Evolutionary conservation across 2,113 vertebrate genomes (phyloP), one percentile per base, ranked within the genome.

Genomic region (Albula glossodonta): DNA sequence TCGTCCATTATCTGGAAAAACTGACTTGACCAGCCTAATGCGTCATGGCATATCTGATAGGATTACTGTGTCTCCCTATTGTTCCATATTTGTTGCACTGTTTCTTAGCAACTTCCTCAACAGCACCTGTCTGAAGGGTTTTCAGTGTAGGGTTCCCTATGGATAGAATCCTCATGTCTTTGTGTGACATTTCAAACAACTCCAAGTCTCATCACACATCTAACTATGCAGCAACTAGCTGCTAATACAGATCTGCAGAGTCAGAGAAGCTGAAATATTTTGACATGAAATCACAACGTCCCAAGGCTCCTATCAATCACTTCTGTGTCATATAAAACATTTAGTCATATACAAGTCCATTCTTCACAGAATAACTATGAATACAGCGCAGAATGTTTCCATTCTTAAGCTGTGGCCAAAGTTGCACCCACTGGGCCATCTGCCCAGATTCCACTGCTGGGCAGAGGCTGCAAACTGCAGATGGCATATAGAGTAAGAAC

Each of bases 1-100:
- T n/a, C 51, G 78, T 31, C 41, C 51, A 78, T 80, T 85, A 85
- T 79, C 84, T 85, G 84, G 84, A 85, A 85, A 85, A 85, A 85
- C 84, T 79, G 74, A 84, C 83, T 84, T 84, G 70, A 85, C 77
- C 57, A 51, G 51, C 49, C 77, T 79, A 31, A 60, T 80, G 84
- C 84, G 52, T 85, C 84, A 85, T 56, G n/a, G 41, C 5, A 22
- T 66, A 80, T 85, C 84, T 80, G 78, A 81, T 85, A 81, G 78
- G 78, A 85, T 81, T 81, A 80, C 78, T 51, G 53, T 79, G 60
- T 85, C 84, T 80, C 22, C 78, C 78, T 48, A 66, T 85, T 85
- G 74, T 85, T 51, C 41, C 48, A n/a, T 85, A 85, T 60, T 80
- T 81, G 78, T 81, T 78, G 49, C 12, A 25, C 78, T 5, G 82